Evolutionary conservation across 2,888 invertebrate genomes (phyloP).

Genomic region (Callinectes sapidus): DNA sequence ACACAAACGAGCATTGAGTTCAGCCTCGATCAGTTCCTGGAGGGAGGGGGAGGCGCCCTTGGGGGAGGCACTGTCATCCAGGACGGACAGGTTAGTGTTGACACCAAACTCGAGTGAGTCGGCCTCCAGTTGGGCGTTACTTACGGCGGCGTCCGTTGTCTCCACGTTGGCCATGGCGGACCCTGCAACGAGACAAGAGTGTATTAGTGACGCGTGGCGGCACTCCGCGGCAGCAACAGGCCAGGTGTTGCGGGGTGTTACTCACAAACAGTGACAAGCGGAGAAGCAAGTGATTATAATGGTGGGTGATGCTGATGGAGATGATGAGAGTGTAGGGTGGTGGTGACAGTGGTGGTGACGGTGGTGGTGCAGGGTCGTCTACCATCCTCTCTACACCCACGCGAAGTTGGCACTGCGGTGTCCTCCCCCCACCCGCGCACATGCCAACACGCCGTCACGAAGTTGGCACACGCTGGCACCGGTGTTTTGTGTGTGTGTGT

Average conservation of each 20-base stretch:
- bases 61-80: conserved; percentile 59
- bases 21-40: conserved; percentile 72
- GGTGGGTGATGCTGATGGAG: conserved; percentile 9
- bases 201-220: background rate
- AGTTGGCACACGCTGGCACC: background rate
- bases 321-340: background rate
- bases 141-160: conserved; percentile 58
- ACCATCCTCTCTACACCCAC: conserved; percentile 32
- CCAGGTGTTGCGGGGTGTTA: background rate
- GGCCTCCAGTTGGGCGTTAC: conserved; percentile 56
- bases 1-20: conserved; percentile 64
- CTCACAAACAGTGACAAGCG: conserved; percentile 8
- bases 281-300: background rate
- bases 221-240: background rate
- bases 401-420: conserved; percentile 8
- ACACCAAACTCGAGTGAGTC: conserved; percentile 69
- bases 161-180: conserved; percentile 57
- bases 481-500: conserved; percentile 8
- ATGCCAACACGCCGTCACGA: conserved; percentile 15
- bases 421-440: background rate
- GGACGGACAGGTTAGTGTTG: conserved; percentile 66
- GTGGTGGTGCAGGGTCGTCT: background rate
- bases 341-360: background rate
- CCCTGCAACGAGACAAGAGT: conserved; percentile 50
- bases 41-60: conserved; percentile 67